A percentile compares a stretch with the other conserved stretches of the same genome.
phyloP scores from a whole-genome alignment of 2,113 vertebrate genomes.

The Gasterosteus nipponicus region DNA sequence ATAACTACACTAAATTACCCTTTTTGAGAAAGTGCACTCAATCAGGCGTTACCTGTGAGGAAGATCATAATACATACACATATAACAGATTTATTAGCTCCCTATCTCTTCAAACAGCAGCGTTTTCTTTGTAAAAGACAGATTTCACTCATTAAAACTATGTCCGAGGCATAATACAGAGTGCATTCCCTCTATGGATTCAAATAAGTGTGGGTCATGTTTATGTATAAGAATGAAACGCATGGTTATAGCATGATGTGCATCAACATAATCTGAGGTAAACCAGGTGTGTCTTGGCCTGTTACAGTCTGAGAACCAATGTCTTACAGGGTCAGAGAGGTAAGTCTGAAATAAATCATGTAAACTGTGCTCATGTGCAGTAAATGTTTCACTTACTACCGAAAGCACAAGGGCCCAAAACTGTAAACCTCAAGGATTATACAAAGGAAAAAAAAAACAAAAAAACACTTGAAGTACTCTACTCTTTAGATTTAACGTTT shows the following conservation, averaged over 20 bases:
- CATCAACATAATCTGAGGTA: conserved; percentile 75
- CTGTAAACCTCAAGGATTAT: conserved; percentile 78
- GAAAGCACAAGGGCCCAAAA: conserved; percentile 70
- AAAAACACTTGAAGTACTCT: conserved; percentile 70
- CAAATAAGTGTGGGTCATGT: conserved; percentile 44
- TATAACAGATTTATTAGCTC: conserved; percentile 19
- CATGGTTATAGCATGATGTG: conserved; percentile 60
- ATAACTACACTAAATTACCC: conserved; percentile 46
- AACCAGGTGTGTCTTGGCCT: conserved; percentile 70
- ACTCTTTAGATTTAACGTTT: conserved; percentile 69
- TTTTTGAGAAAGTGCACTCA: conserved; percentile 46
- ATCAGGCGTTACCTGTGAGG: conserved; percentile 24
- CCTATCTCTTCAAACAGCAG: conserved; percentile 34
- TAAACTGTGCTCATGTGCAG: conserved; percentile 74
- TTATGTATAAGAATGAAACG: conserved; percentile 60
- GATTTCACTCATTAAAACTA: conserved; percentile 26
- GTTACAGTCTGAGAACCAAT: conserved; percentile 68
- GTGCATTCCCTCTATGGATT: conserved; percentile 23
- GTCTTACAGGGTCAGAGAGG: conserved; percentile 72
- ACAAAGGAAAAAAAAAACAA: conserved; percentile 47
- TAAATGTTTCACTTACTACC: conserved; percentile 63
- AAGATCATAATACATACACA: conserved; percentile 32
- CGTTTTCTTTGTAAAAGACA: conserved; percentile 33
- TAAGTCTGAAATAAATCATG: conserved; percentile 75
- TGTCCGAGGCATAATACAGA: conserved; percentile 37